Evolutionary conservation across 2,113 vertebrate species (phyloP).

Genomic region (Corynorhinus townsendii): DNA sequence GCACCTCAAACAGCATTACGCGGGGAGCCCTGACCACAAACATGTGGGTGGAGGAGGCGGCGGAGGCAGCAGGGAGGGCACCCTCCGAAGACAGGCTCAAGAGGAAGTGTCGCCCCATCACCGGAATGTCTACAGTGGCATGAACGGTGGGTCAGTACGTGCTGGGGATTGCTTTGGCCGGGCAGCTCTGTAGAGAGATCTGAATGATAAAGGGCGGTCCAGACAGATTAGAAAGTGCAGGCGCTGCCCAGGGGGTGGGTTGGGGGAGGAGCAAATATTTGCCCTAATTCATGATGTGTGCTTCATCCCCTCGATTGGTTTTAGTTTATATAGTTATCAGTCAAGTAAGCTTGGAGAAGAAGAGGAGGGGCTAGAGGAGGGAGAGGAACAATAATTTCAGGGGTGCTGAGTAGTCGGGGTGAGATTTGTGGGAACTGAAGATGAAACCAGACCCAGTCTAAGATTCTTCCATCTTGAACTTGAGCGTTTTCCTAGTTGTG

Average conservation of each 20-base stretch:
- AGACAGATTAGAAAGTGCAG: background rate
- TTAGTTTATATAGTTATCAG: background rate
- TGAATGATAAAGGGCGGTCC: background rate
- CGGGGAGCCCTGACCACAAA: slow-evolving; percentile 86
- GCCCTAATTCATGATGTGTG: background rate
- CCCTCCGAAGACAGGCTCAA: slow-evolving; percentile 85
- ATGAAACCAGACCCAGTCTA: background rate
- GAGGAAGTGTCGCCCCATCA: slow-evolving; percentile 88
- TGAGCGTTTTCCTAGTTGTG: background rate
- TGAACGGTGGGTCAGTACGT: slow-evolving; percentile 85
- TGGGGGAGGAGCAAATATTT: background rate
- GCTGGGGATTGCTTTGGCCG: background rate
- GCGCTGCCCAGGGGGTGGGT: background rate
- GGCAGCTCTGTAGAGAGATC: background rate
- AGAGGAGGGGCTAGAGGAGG: background rate
- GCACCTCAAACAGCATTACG: slow-evolving; percentile 87
- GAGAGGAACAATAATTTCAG: background rate
- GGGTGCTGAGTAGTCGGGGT: background rate
- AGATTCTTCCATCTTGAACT: background rate
- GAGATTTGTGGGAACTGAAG: background rate
- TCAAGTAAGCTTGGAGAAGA: background rate
- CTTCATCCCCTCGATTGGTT: background rate
- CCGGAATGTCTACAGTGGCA: slow-evolving; percentile 90
- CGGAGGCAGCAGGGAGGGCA: slow-evolving; percentile 85
- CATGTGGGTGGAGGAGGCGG: slow-evolving; percentile 78